Base-by-base conservation (phyloP, 1,140 invertebrate species). In the Lucilia sericata region DNA sequence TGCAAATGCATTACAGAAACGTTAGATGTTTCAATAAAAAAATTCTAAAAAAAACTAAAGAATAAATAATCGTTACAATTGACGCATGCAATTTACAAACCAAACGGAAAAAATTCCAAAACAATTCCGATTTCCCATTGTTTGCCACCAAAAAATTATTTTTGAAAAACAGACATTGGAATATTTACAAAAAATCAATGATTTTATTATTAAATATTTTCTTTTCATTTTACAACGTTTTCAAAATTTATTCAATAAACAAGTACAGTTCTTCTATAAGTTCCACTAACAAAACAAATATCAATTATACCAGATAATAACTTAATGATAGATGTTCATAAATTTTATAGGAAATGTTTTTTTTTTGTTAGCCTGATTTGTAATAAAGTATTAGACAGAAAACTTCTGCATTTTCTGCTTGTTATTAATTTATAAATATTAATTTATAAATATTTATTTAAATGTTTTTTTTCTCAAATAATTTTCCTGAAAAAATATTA, bases 251-350 rank as follows among this genome's bases (percentile, higher is more conserved):
- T 70, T 25, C 65, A 70, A 70, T 70, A 70, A 70, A 70, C 65
- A 70, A n/a, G 8, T 3, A 25, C 17, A 49, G 1, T 49, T 55
- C 5, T 70, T 70, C 65, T 70, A 60, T 60, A 30, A 21, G 65
- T 70, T 21, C 25, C 9, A 70, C 17, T 70, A 70, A 70, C n/a
- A 70, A 60, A 70, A 21, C 65, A 70, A 70, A 21, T 70, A 70
- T 80, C 19, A 80, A 80, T 51, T 80, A 51, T 51, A 12, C n/a
- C 47, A 51, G 76, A 80, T 80, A 80, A 80, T 80, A 47, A 80
- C 10, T 80, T 80, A 80, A 80, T 80, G 76, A 80, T 80, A 14
- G 76, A 80, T 80, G 76, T 80, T 49, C 21, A 80, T 80, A 80
- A 80, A 49, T 80, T 25, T 70, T n/a, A 70, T 70, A 80, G 5